These are phyloP conservation scores for Tipula lateralis DNA, from an alignment of 2,888 invertebrate genomes.

Conservation along the genomic window DNA sequence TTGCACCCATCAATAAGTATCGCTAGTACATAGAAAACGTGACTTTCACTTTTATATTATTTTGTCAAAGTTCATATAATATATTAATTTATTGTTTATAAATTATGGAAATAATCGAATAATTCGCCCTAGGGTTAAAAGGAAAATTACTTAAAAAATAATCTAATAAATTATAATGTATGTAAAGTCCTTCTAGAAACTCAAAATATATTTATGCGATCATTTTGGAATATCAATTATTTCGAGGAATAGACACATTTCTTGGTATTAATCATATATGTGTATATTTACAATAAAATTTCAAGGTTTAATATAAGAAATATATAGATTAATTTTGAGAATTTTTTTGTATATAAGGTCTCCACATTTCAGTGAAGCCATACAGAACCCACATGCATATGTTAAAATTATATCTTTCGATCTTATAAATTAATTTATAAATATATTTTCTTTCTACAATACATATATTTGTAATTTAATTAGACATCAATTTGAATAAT, in stretches of 20 bases:
- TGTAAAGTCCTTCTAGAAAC: not conserved
- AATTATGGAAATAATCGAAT: not conserved
- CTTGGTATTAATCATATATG: not conserved
- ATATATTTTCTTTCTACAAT: not conserved
- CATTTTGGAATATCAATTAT: not conserved
- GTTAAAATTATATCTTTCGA: not conserved
- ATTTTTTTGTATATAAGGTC: not conserved
- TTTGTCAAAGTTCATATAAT: slow-evolving; percentile 3
- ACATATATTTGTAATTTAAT: slow-evolving; percentile 13
- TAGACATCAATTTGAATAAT: slow-evolving; percentile 1
- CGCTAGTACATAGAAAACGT: not conserved
- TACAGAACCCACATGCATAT: not conserved
- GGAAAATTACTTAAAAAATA: not conserved
- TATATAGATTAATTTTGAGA: not conserved
- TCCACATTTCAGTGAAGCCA: not conserved
- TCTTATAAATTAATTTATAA: not conserved
- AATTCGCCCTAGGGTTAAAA: not conserved
- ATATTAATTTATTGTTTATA: not conserved
- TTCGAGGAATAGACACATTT: not conserved
- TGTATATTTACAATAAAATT: not conserved
- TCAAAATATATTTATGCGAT: not conserved
- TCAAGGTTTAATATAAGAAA: not conserved
- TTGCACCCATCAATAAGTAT: not conserved
- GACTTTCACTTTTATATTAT: not conserved
- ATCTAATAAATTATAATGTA: not conserved